These are phyloP conservation scores for Diadophis punctatus DNA, from an alignment of 2,113 vertebrate genomes.

Conservation along the genomic window DNA sequence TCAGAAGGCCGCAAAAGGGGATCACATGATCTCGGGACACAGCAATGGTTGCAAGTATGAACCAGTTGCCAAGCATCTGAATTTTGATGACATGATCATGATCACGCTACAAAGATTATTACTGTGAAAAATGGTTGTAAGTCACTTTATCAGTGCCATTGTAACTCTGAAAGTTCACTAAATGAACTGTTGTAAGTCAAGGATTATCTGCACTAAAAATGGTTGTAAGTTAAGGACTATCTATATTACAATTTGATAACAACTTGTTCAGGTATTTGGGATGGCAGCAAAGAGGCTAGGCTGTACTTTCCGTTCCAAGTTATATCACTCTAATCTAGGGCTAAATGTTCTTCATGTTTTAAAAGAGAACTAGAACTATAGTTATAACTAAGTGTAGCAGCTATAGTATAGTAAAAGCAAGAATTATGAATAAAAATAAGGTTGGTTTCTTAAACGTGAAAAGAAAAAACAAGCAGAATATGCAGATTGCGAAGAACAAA, in stretches of 20 bases:
- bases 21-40: too few species aligned
- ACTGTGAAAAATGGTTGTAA: too few species aligned
- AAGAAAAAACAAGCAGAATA: not conserved
- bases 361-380: not conserved
- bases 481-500: not conserved
- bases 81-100: too few species aligned
- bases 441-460: not conserved
- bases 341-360: not conserved
- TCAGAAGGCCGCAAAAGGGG: too few species aligned
- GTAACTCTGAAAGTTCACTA: too few species aligned
- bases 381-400: not conserved
- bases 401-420: not conserved
- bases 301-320: not conserved
- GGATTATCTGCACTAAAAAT: not conserved
- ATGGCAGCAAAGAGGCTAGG: not conserved
- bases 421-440: not conserved
- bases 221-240: not conserved
- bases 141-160: too few species aligned
- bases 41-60: too few species aligned
- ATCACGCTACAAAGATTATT: too few species aligned
- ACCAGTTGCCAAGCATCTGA: too few species aligned
- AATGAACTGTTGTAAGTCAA: too few species aligned
- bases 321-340: not conserved
- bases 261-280: not conserved
- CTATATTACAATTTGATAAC: not conserved